phyloP scores from a whole-genome alignment of 53 echinoderm and acorn worm genomes.

The Paelopatides confundens region DNA sequence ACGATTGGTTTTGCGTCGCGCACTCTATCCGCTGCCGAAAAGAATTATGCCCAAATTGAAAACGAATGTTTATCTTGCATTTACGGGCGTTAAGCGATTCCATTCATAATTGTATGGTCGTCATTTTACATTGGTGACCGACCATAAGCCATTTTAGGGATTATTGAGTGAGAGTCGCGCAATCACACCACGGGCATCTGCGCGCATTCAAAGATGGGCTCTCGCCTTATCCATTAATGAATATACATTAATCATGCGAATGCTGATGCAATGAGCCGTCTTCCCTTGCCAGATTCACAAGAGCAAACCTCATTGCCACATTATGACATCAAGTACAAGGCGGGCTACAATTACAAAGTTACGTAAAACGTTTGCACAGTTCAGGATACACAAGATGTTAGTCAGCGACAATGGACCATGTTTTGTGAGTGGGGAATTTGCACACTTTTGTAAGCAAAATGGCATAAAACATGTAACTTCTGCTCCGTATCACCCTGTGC shows the following conservation, averaged over 20 bases:
- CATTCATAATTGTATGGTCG: constrained; percentile 49
- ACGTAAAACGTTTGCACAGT: constrained; percentile 20
- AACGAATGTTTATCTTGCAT: constrained; percentile 50
- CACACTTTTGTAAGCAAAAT: constrained; percentile 39
- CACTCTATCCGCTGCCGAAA: too few relatives aligned
- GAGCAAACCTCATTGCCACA: too few relatives aligned
- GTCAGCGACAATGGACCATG: constrained; percentile 33
- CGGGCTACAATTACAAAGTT: constrained; percentile 16
- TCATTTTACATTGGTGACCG: constrained; percentile 49
- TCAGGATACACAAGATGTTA: constrained; percentile 13
- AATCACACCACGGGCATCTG: constrained; percentile 50
- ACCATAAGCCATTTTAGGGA: constrained; percentile 69
- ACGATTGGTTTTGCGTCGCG: constrained; percentile 46
- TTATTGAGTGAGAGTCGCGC: constrained; percentile 54
- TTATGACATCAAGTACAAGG: too few relatives aligned
- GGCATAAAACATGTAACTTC: too few relatives aligned
- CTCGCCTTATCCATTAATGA: not conserved
- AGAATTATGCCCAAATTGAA: too few relatives aligned
- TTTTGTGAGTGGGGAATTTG: too few relatives aligned
- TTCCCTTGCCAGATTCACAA: too few relatives aligned
- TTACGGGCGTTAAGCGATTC: constrained; percentile 54
- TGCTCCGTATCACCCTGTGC: too few relatives aligned
- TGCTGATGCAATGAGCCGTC: constrained; percentile 65
- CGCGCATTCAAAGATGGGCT: constrained; percentile 46
- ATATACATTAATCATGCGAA: constrained; percentile 49